phyloP scores from a whole-genome alignment of 2,888 invertebrate genomes.

The Andricus curvator region DNA sequence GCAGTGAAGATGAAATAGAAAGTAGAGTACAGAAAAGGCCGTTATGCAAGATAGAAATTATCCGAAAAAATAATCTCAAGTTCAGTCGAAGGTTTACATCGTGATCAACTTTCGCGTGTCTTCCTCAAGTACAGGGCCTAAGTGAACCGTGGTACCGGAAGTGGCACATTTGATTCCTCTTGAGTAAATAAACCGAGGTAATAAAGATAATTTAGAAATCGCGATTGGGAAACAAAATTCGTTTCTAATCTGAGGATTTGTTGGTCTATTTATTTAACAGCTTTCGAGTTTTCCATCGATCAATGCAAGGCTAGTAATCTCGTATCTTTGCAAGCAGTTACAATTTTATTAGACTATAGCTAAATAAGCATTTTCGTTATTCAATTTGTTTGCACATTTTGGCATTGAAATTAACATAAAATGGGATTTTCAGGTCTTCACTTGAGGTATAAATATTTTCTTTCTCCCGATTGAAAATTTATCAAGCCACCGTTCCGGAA shows the following conservation, averaged over 20 bases:
- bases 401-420: constrained; percentile 9
- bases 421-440: constrained; percentile 4
- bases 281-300: not conserved
- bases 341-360: not conserved
- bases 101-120: constrained; percentile 36
- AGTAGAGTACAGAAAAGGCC: constrained; percentile 4
- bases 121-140: constrained; percentile 18
- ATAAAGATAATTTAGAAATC: not conserved
- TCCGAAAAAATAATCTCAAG: constrained; percentile 38
- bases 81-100: constrained; percentile 33
- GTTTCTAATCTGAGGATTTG: not conserved
- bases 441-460: constrained; percentile 20
- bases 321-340: not conserved
- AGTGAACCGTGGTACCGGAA: constrained; percentile 33
- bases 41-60: constrained; percentile 23
- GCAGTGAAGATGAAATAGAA: constrained; percentile 38
- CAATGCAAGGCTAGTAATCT: not conserved
- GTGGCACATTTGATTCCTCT: constrained; percentile 27
- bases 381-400: not conserved
- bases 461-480: constrained; percentile 1
- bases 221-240: not conserved
- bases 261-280: not conserved
- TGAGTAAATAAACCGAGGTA: not conserved
- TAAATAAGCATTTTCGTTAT: not conserved
- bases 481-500: constrained; percentile 6